phyloP scores from a whole-genome alignment of 2,113 vertebrate species.

The Elachura formosa region DNA sequence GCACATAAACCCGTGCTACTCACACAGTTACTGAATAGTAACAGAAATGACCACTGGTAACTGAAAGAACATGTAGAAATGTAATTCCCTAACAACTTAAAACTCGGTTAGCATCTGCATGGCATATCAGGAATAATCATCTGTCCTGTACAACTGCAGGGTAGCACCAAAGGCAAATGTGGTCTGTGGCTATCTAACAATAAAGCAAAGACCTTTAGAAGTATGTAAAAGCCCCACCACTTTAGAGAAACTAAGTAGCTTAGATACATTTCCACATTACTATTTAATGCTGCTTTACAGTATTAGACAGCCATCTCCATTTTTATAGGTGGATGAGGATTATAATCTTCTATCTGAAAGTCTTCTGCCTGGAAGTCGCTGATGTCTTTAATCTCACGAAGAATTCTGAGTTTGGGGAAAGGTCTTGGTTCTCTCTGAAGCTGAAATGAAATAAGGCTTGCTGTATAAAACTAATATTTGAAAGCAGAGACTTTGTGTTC shows the following conservation, averaged over 20 bases:
- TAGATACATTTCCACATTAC: neutral
- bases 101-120: neutral
- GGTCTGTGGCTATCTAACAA: neutral
- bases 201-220: neutral
- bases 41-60: neutral
- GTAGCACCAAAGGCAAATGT: neutral
- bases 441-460: slow-evolving; percentile 66
- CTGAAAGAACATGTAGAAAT: neutral
- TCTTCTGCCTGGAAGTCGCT: slow-evolving; percentile 87
- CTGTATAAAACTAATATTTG: neutral
- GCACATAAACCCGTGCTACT: neutral
- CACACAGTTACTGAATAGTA: neutral
- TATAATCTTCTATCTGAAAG: slow-evolving; percentile 87
- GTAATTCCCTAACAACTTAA: neutral
- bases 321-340: slow-evolving; percentile 91
- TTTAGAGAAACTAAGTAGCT: neutral
- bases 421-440: slow-evolving; percentile 87
- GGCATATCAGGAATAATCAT: neutral
- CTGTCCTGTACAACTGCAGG: neutral
- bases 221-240: neutral
- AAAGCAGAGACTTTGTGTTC: neutral
- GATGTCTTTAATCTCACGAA: slow-evolving; percentile 82
- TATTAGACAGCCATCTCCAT: slow-evolving; percentile 93
- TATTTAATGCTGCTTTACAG: neutral
- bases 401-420: slow-evolving; percentile 90